These are phyloP conservation scores for Tragelaphus oryx DNA, from an alignment of 2,797 vertebrate genomes.

Conservation along the genomic window DNA sequence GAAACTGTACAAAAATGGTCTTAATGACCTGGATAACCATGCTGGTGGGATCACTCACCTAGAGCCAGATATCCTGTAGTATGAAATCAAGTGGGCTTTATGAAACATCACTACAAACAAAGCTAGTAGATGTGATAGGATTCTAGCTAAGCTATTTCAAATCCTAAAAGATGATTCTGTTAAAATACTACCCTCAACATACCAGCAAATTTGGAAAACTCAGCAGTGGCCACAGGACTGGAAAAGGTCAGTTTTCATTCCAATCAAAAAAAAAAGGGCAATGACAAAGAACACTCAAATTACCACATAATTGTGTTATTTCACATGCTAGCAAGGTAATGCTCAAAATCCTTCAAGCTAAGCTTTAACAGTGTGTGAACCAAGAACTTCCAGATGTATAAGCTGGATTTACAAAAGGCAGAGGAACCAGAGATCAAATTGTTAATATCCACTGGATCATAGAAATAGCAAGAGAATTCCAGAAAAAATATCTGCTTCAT, in stretches of 20 bases:
- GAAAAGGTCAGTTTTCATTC: neutral
- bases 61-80: neutral
- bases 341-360: neutral
- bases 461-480: neutral
- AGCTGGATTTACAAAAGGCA: neutral
- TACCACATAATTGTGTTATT: neutral
- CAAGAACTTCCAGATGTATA: neutral
- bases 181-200: neutral
- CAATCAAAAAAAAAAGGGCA: neutral
- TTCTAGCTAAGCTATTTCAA: neutral
- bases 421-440: neutral
- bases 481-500: neutral
- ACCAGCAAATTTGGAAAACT: neutral
- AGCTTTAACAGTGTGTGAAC: neutral
- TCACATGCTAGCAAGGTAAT: neutral
- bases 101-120: neutral
- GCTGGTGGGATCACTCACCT: neutral
- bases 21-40: neutral
- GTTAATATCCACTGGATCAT: neutral
- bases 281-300: neutral
- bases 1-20: neutral
- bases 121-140: neutral
- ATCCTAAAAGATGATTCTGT: neutral
- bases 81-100: neutral
- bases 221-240: neutral